Evolutionary conservation across 2,113 vertebrate species (phyloP).

Genomic region (Chionodraco myersi): DNA sequence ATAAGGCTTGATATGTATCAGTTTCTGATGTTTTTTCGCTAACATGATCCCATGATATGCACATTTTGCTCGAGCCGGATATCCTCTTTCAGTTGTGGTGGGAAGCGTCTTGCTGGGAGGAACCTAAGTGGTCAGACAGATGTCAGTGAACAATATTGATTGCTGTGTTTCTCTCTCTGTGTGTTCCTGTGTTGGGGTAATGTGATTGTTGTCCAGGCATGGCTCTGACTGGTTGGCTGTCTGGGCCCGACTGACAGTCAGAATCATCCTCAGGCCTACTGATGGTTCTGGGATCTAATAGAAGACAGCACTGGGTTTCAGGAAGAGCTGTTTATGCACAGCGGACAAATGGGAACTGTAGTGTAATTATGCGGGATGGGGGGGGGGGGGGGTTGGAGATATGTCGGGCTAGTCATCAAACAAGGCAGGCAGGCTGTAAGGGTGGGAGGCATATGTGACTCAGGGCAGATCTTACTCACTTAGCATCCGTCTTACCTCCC

Average conservation of each 20-base stretch:
- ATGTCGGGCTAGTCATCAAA: slow-evolving; percentile 56
- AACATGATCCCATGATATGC: slow-evolving; percentile 32
- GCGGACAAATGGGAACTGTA: slow-evolving; percentile 72
- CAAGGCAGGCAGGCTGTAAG: slow-evolving; percentile 45
- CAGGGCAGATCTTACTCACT: slow-evolving; percentile 62
- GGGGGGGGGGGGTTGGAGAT: slow-evolving; percentile 9
- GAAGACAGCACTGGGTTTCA: slow-evolving; percentile 73
- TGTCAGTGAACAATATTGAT: slow-evolving; percentile 74
- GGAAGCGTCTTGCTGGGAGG: slow-evolving; percentile 70
- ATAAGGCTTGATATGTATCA: slow-evolving; percentile 15
- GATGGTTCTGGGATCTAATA: slow-evolving; percentile 82
- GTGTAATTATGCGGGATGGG: slow-evolving; percentile 64
- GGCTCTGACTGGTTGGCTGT: slow-evolving; percentile 63
- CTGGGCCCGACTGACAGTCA: slow-evolving; percentile 68
- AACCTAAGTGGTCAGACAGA: slow-evolving; percentile 77
- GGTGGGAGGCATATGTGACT: slow-evolving; percentile 75
- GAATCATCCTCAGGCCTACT: slow-evolving; percentile 69
- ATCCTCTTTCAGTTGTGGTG: slow-evolving; percentile 68
- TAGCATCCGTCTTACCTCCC: slow-evolving; percentile 73
- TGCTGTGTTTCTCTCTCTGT: slow-evolving; percentile 70
- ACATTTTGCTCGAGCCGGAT: slow-evolving; percentile 57
- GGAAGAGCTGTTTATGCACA: slow-evolving; percentile 75
- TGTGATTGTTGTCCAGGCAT: slow-evolving; percentile 77
- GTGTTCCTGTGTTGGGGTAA: slow-evolving; percentile 74
- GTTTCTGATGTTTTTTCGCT: slow-evolving; percentile 25